Percentiles rank a stretch among this genome's conserved stretches.
phyloP scores from a whole-genome alignment of 2,888 invertebrate species.

The Tribolium freemani region DNA sequence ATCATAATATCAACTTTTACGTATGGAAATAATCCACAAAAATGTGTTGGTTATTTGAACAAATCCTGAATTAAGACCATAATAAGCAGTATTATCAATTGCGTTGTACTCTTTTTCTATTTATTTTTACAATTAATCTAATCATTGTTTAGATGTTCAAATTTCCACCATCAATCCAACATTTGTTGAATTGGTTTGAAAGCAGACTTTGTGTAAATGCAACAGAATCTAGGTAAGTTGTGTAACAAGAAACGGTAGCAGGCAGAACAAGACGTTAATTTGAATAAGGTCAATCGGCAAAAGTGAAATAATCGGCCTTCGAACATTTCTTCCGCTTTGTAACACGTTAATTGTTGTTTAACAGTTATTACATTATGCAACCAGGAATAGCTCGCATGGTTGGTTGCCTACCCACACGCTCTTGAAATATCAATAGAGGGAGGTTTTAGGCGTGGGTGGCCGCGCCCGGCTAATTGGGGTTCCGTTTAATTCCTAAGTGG shows the following conservation, averaged over 20 bases:
- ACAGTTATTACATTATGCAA: constrained; percentile 2
- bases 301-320: constrained; percentile 22
- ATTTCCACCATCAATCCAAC: no score
- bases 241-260: constrained; percentile 6
- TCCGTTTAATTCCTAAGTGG: not conserved
- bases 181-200: not conserved
- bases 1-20: no score
- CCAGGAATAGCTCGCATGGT: not conserved
- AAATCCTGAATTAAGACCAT: no score
- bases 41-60: no score
- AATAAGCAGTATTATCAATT: no score
- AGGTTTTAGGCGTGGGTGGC: constrained; percentile 5
- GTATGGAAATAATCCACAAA: no score
- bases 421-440: not conserved
- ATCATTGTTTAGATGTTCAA: no score
- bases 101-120: no score
- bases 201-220: not conserved
- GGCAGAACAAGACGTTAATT: not conserved
- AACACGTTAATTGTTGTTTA: not conserved
- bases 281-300: constrained; percentile 21
- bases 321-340: constrained; percentile 4
- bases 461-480: not conserved
- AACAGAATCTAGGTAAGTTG: not conserved
- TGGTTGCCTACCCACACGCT: constrained; percentile 12
- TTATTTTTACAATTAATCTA: no score